Base-by-base conservation (phyloP, 2,888 invertebrate species). In the Clistopyga incitator region DNA sequence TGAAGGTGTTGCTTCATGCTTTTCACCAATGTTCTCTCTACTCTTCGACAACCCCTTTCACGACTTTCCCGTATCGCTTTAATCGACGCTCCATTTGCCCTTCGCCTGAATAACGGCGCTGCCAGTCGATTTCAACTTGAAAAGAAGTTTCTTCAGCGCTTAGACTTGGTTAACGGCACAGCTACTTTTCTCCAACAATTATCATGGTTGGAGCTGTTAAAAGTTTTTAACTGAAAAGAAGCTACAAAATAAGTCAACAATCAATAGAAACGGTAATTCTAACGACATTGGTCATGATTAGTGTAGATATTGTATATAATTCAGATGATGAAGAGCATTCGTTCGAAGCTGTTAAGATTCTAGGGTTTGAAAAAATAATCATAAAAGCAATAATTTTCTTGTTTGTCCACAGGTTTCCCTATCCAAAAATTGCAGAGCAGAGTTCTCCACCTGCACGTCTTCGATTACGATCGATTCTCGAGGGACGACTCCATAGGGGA, bases 401-500 rank as follows among this genome's bases (percentile, higher is more conserved):
- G 20, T 80, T 72, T 72, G 20, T 47, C 81, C 78, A 0, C 91
- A 95, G 95, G 98, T 82, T 98, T 98, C 92, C 98, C 98, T 25
- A 97, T 98, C 88, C 98, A 98, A 94, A 98, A 98, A 94, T 94
- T 98, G 79, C 98, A 98, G 92, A 98, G 97, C 88, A 95, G 98
- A 93, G 98, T 98, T 42, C 95, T 98, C 42, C 98, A 98, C 93
- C 95, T 98, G 71, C 98, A 98, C 94, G 98, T 98, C 74, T 98
- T 98, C 93, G 98, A 98, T 93, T 98, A 98, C 94, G 98, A 98
- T 93, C 96, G 98, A 89, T 98, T 98, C 94, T 98, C 98, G 67
- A 95, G 98, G 89, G 98, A 98, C 92, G 98, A 98, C 93, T 98
- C 98, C 67, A 98, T 98, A 90, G 98, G 98, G 3, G 98, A 98